Evolutionary conservation across 2,797 vertebrate species (phyloP).

Genomic region (Synanceia verrucosa): DNA sequence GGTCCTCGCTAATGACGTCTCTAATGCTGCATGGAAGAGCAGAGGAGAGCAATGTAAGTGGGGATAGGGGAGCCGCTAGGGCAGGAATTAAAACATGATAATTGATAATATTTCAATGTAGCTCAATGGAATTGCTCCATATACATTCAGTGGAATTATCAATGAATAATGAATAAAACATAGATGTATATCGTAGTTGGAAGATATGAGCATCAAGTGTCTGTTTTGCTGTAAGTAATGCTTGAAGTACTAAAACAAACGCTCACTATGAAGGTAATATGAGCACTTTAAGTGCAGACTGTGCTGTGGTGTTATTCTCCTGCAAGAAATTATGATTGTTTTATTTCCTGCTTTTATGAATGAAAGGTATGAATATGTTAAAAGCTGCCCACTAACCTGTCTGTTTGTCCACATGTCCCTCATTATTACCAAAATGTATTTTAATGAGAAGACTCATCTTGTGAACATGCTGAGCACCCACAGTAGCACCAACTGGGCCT

Average conservation of each 20-base stretch:
- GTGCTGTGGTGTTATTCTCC: not conserved
- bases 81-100: slow-evolving; percentile 79
- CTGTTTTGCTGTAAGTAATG: slow-evolving; percentile 2
- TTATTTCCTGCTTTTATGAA: slow-evolving; percentile 12
- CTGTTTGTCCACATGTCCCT: slow-evolving; percentile 3
- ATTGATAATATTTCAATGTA: slow-evolving; percentile 79
- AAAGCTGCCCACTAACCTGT: not conserved
- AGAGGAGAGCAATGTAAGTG: slow-evolving; percentile 70
- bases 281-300: not conserved
- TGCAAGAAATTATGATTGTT: not conserved
- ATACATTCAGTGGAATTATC: slow-evolving; percentile 64
- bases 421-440: not conserved
- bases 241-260: slow-evolving; percentile 19
- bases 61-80: slow-evolving; percentile 73
- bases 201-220: slow-evolving; percentile 20
- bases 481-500: not conserved
- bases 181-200: slow-evolving; percentile 48
- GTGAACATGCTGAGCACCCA: not conserved
- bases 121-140: slow-evolving; percentile 65
- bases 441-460: not conserved
- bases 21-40: slow-evolving; percentile 76
- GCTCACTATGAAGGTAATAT: not conserved
- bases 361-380: not conserved
- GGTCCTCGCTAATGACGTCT: slow-evolving; percentile 77
- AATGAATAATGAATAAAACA: slow-evolving; percentile 67